Conservation (phyloP, 1,140 invertebrate species). For the Zaprionus nigranus region DNA sequence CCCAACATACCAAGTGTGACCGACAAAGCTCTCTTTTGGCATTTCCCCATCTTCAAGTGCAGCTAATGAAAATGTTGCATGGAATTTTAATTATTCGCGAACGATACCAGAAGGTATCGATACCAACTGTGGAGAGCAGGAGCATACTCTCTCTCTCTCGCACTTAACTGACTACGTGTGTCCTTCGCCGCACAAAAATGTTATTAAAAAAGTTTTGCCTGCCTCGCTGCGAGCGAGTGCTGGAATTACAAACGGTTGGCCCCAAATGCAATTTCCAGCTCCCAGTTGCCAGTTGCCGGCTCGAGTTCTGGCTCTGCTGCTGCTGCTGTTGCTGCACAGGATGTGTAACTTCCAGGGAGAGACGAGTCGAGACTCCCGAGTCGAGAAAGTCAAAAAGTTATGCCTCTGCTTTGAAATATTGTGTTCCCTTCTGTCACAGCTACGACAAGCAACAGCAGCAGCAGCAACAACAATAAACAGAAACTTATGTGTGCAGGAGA, state of each 20-base stretch:
- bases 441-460: constrained; percentile 11
- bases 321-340: constrained; percentile 23
- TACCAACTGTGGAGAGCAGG: background rate
- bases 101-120: background rate
- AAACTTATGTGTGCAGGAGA: no score
- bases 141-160: background rate
- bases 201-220: constrained; percentile 47
- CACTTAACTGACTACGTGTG: background rate
- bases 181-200: constrained; percentile 29
- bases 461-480: constrained; percentile 5
- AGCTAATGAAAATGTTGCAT: constrained; percentile 11
- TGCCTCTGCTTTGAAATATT: constrained; percentile 39
- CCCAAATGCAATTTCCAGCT: constrained; percentile 43
- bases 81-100: constrained; percentile 20
- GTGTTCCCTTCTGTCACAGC: constrained; percentile 20
- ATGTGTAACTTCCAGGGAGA: constrained; percentile 37
- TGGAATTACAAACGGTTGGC: constrained; percentile 42
- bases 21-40: constrained; percentile 1
- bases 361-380: constrained; percentile 20
- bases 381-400: constrained; percentile 32
- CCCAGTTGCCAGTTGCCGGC: constrained; percentile 6
- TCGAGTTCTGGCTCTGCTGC: constrained; percentile 17
- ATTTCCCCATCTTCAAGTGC: background rate
- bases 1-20: background rate
- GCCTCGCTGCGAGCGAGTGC: constrained; percentile 13